These are phyloP conservation scores for Chironomus tentans DNA, from an alignment of 2,888 invertebrate genomes.

Conservation along the genomic window DNA sequence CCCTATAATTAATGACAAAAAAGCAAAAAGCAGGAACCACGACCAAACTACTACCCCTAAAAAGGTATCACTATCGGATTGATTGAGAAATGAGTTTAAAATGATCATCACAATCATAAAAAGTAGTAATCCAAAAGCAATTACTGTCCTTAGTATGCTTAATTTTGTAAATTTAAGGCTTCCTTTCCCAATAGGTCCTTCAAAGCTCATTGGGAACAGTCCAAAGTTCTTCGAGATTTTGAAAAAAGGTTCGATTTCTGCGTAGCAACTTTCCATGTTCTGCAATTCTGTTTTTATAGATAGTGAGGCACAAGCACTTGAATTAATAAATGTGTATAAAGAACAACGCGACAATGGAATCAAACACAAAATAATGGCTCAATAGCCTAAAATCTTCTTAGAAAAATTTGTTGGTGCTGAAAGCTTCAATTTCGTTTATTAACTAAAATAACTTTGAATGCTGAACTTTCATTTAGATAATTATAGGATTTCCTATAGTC, in stretches of 20 bases:
- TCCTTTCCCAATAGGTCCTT: background rate
- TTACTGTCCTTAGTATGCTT: background rate
- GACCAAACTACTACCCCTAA: background rate
- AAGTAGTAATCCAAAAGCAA: background rate
- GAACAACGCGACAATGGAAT: no score
- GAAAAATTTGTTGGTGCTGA: no score
- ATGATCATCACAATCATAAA: background rate
- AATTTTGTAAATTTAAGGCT: no score
- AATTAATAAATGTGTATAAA: no score
- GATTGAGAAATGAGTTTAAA: background rate
- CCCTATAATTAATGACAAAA: background rate
- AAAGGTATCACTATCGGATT: background rate
- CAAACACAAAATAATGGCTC: no score
- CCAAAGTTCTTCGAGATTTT: background rate
- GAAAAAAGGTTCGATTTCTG: background rate
- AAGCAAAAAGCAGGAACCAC: background rate
- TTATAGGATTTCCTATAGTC: no score
- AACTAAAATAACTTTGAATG: no score
- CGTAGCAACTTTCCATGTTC: background rate
- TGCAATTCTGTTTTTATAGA: no score
- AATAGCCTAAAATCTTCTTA: no score
- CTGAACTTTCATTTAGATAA: no score
- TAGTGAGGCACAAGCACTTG: no score
- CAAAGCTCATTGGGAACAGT: background rate
- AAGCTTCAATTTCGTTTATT: no score